Base-by-base conservation (phyloP, 2,888 invertebrate species). In the Tiliacea citrago region DNA sequence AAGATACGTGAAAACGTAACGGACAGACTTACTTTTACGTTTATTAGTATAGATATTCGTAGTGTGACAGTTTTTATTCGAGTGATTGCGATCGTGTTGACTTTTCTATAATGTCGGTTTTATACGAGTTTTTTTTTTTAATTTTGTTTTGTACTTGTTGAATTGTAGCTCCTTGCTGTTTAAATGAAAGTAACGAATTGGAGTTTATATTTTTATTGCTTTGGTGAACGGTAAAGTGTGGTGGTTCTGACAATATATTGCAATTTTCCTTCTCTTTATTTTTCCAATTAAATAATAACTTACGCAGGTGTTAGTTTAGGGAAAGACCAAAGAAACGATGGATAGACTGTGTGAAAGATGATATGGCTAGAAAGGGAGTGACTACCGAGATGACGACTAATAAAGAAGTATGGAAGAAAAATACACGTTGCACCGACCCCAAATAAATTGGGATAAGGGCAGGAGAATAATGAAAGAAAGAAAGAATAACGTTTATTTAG, bases 71-170 rank as follows among this genome's bases (percentile, higher is more conserved):
- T 75, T 68, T 74, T 70, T 80, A 72, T 75, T 58, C 45, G 61
- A 57, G 1, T 58, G 83, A 79, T 79, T n/a, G 29, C 53, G 60
- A 81, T 81, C 81, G 18, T 39, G 67, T 70, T 74, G 83, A 81
- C 83, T 84, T 84, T 83, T 80, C 68, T 76, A 70, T 58, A 84
- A 78, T 69, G 83, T 42, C 35, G 1, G 24, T 21, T 83, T 67
- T 63, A 67, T 55, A 58, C 79, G 53, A 18, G 16, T 42, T 57
- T 61, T n/a, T 67, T 47, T 68, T 65, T 55, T 42, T 76, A 60
- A 35, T 66, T 57, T 24, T 4, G 35, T 51, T 53, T 49, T 55
- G 24, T 55, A n/a, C 45, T 77, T 67, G 35, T 66, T 73, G 29
- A 79, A 47, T 65, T 60, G 60, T 73, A 13, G 24, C 24, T 57